Conservation (phyloP, 2,113 vertebrate genomes). For the Prochilodus magdalenae region DNA sequence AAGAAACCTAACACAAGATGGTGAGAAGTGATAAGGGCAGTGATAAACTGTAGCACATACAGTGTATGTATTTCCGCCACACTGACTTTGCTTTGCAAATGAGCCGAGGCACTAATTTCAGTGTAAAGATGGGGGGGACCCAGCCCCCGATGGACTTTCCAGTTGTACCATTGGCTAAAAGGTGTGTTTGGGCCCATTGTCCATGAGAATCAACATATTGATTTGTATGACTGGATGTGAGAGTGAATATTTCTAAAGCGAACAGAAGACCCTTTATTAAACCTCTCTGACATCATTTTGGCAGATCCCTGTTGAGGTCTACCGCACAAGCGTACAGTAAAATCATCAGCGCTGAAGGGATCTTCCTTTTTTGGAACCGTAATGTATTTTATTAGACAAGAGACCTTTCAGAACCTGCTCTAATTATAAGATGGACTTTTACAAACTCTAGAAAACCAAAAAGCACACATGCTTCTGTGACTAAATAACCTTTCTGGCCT, state of each 20-base stretch:
- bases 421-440: background rate
- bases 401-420: background rate
- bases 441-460: too few species aligned
- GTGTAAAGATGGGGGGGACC: background rate
- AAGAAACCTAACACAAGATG: constrained; percentile 14
- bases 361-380: background rate
- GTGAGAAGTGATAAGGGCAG: constrained; percentile 12
- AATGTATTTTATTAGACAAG: background rate
- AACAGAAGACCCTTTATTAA: background rate
- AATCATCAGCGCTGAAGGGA: background rate
- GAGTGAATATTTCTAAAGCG: background rate
- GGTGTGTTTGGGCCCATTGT: background rate
- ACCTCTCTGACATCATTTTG: constrained; percentile 30
- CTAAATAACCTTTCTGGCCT: too few species aligned
- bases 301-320: constrained; percentile 11
- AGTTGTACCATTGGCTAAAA: background rate
- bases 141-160: constrained; percentile 16
- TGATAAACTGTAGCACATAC: constrained; percentile 14
- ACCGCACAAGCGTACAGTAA: background rate
- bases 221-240: constrained; percentile 2
- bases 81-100: constrained; percentile 53
- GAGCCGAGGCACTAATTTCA: constrained; percentile 12
- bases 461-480: too few species aligned
- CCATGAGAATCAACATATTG: background rate
- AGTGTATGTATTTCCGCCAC: constrained; percentile 35